phyloP scores from a whole-genome alignment of 2,113 vertebrate genomes.

The Okapia johnstoni region DNA sequence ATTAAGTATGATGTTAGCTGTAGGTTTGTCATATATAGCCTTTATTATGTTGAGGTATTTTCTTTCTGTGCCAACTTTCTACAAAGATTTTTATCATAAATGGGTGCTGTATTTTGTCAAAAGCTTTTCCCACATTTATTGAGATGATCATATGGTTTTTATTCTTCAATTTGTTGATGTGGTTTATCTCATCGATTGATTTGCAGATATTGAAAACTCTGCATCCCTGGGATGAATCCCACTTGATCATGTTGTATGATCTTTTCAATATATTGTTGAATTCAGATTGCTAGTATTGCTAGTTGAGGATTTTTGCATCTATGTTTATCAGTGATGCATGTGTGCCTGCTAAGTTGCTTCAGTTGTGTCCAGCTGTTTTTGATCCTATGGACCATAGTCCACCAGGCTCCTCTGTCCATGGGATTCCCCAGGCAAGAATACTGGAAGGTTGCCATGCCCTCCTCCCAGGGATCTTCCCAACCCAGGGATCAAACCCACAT shows the following conservation, averaged over 20 bases:
- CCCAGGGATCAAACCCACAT: neutral
- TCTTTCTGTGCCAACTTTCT: neutral
- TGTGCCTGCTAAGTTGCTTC: neutral
- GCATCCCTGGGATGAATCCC: neutral
- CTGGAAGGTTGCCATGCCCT: neutral
- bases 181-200: neutral
- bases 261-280: neutral
- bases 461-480: neutral
- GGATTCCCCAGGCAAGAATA: neutral
- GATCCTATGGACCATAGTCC: neutral
- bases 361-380: neutral
- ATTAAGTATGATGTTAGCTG: too few species aligned
- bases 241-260: neutral
- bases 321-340: neutral
- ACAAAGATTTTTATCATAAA: neutral
- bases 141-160: neutral
- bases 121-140: neutral
- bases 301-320: neutral
- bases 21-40: neutral
- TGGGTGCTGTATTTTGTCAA: neutral
- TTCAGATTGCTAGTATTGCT: neutral
- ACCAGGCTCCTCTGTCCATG: neutral
- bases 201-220: neutral
- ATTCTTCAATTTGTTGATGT: neutral
- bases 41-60: neutral